phyloP scores from a whole-genome alignment of 2,113 vertebrate genomes.

The Oceanodroma tethys region DNA sequence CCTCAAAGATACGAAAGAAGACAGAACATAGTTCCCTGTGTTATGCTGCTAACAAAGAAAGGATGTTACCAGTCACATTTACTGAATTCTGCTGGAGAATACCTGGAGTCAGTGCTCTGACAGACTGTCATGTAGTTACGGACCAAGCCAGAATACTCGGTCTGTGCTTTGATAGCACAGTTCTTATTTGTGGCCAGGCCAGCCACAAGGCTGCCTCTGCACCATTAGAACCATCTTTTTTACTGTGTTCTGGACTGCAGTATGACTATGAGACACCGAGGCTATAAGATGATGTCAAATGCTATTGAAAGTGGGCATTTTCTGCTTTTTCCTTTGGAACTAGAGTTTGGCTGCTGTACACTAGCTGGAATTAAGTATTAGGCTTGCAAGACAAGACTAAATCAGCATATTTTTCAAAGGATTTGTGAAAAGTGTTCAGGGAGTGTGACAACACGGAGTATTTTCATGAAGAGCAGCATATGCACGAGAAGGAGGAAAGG shows the following conservation, averaged over 20 bases:
- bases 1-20: neutral
- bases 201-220: neutral
- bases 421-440: neutral
- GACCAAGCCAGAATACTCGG: neutral
- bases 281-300: neutral
- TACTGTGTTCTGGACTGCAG: neutral
- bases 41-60: neutral
- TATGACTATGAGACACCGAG: neutral
- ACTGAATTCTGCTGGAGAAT: neutral
- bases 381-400: neutral
- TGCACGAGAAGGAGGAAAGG: neutral
- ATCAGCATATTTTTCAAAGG: neutral
- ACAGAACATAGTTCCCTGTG: accelerated
- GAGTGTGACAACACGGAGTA: neutral
- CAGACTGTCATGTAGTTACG: neutral
- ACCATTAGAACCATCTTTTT: neutral
- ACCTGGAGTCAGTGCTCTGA: neutral
- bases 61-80: neutral
- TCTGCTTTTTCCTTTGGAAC: neutral
- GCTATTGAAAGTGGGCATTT: neutral
- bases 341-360: neutral
- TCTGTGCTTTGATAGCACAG: neutral
- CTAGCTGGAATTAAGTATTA: neutral
- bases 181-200: neutral
- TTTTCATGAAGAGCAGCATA: neutral